phyloP scores from a whole-genome alignment of 2,797 vertebrate genomes.

The Muscicapa comitata region DNA sequence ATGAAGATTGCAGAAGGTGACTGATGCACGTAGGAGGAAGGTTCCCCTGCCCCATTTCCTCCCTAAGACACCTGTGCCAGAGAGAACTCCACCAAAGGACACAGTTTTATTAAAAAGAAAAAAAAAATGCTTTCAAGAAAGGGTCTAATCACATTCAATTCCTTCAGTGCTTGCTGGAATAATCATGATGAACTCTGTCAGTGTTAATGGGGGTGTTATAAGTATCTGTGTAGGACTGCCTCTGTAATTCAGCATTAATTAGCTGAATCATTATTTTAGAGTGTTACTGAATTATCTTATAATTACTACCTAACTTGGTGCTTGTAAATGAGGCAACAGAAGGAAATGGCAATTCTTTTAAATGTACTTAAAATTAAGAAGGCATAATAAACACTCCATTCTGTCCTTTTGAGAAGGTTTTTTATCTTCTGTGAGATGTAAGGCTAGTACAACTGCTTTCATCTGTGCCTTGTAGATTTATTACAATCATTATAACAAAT shows the following conservation, averaged over 20 bases:
- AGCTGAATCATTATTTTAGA: constrained; percentile 72
- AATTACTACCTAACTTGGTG: constrained; percentile 67
- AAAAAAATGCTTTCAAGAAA: background rate
- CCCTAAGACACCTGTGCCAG: background rate
- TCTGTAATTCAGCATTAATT: constrained; percentile 72
- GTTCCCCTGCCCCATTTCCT: background rate
- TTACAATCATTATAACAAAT: constrained; percentile 55
- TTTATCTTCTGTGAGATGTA: constrained; percentile 35
- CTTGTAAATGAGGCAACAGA: constrained; percentile 66
- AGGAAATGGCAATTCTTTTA: constrained; percentile 60
- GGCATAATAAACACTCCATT: constrained; percentile 63
- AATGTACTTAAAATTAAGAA: constrained; percentile 67
- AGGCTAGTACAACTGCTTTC: constrained; percentile 44
- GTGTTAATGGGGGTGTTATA: constrained; percentile 64
- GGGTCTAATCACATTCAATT: constrained; percentile 26
- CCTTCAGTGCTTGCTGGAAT: constrained; percentile 42
- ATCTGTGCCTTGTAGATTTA: constrained; percentile 58
- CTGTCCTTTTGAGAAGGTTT: constrained; percentile 43
- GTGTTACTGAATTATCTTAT: constrained; percentile 71
- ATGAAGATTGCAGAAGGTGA: accelerated
- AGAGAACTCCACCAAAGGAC: background rate
- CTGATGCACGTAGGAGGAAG: background rate
- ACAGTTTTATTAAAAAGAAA: background rate
- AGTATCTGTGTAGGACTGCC: constrained; percentile 66
- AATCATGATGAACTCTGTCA: constrained; percentile 63